Evolutionary conservation across 2,797 vertebrate species (phyloP).

Genomic region (Streptopelia turtur): DNA sequence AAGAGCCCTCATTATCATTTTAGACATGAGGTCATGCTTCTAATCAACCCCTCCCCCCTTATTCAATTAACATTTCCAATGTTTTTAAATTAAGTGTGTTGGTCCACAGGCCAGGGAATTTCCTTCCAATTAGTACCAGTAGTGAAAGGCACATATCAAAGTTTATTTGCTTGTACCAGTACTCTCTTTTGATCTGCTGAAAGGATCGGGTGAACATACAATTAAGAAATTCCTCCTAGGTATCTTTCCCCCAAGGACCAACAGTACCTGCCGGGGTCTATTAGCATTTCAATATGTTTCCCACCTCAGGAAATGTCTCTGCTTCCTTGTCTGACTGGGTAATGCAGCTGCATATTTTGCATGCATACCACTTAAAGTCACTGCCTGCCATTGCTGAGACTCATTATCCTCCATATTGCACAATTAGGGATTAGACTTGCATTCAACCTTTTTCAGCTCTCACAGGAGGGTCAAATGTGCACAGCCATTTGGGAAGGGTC

Average conservation of each 20-base stretch:
- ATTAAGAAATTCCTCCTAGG: conserved; percentile 69
- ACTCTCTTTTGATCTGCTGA: conserved; percentile 63
- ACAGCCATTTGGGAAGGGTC: conserved; percentile 4
- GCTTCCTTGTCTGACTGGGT: conserved; percentile 36
- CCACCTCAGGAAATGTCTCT: conserved; percentile 66
- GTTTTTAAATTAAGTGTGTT: conserved; percentile 52
- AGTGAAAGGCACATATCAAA: conserved; percentile 63
- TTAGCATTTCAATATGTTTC: conserved; percentile 67
- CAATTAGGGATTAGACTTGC: not conserved
- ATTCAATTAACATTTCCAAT: conserved; percentile 65
- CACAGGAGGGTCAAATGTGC: not conserved
- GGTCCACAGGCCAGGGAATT: conserved; percentile 44
- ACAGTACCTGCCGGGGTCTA: conserved; percentile 46
- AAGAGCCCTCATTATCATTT: conserved; percentile 52
- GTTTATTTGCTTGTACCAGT: conserved; percentile 64
- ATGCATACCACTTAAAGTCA: not conserved
- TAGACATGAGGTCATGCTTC: conserved; percentile 53
- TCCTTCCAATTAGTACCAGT: conserved; percentile 63
- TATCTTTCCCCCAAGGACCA: conserved; percentile 48
- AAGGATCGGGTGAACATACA: conserved; percentile 57
- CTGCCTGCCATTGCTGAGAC: not conserved
- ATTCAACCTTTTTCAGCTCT: not conserved
- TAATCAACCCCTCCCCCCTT: conserved; percentile 39
- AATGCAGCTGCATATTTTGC: conserved; percentile 44
- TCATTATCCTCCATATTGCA: not conserved